A percentile compares a stretch with the other conserved stretches of the same genome.
Evolutionary conservation across 2,888 invertebrate genomes (phyloP).

Genomic region (Smittia aterrima): DNA sequence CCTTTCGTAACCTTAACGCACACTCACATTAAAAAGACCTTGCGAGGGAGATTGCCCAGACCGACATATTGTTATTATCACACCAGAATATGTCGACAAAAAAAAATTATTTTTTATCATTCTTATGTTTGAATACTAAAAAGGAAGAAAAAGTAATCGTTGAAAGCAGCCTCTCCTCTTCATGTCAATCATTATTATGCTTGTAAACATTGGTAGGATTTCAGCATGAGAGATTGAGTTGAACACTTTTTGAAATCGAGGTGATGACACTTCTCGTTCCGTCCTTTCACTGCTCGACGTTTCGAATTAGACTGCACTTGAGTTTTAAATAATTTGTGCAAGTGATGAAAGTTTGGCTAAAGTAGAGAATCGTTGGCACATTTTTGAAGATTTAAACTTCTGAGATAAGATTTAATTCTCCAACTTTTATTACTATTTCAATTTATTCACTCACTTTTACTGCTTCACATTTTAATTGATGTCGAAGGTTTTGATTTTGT

Average conservation of each 20-base stretch:
- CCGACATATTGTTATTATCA: background rate
- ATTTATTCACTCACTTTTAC: no score
- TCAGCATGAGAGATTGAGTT: background rate
- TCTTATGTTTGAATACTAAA: background rate
- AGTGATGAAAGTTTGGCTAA: no score
- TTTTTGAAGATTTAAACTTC: no score
- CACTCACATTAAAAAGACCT: background rate
- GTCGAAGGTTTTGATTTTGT: no score
- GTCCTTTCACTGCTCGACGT: no score
- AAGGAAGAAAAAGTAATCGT: background rate
- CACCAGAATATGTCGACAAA: background rate
- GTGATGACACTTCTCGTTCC: background rate
- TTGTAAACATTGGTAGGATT: background rate
- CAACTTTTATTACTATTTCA: no score
- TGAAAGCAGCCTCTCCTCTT: no score
- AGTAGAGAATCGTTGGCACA: no score
- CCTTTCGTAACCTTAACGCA: background rate
- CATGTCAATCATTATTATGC: background rate
- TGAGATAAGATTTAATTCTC: no score
- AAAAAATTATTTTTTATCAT: background rate
- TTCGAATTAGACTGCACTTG: no score
- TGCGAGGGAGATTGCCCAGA: background rate
- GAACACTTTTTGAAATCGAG: background rate
- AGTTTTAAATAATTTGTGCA: no score
- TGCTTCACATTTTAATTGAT: no score